phyloP scores from a whole-genome alignment of 2,797 vertebrate species.

The Psittacula derbiana region DNA sequence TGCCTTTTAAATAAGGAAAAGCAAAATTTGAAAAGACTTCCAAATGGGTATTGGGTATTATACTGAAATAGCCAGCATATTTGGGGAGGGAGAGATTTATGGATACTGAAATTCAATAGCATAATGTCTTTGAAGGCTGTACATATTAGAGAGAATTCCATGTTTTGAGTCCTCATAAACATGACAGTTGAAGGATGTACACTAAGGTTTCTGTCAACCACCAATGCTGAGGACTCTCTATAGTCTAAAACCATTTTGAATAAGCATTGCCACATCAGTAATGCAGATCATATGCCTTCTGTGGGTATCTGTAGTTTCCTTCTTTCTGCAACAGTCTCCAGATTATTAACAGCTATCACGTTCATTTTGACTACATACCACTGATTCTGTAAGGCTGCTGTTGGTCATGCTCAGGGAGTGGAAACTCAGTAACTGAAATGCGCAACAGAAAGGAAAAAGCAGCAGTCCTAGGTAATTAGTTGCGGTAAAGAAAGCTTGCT shows the following conservation, averaged over 20 bases:
- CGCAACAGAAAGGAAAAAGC: neutral
- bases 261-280: neutral
- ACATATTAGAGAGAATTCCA: neutral
- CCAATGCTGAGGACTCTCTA: neutral
- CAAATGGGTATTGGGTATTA: neutral
- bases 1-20: neutral
- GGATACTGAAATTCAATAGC: neutral
- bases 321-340: neutral
- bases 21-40: neutral
- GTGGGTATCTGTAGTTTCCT: neutral
- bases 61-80: neutral
- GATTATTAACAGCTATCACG: neutral
- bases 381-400: neutral
- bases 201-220: neutral
- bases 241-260: neutral
- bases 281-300: neutral
- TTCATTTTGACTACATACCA: neutral
- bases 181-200: neutral
- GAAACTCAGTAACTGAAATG: neutral
- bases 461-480: neutral
- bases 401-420: neutral
- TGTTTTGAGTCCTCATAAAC: neutral
- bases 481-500: neutral
- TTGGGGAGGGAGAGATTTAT: neutral
- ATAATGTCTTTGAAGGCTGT: neutral